phyloP scores from a whole-genome alignment of 1,140 invertebrate species.

The Halyomorpha halys region DNA sequence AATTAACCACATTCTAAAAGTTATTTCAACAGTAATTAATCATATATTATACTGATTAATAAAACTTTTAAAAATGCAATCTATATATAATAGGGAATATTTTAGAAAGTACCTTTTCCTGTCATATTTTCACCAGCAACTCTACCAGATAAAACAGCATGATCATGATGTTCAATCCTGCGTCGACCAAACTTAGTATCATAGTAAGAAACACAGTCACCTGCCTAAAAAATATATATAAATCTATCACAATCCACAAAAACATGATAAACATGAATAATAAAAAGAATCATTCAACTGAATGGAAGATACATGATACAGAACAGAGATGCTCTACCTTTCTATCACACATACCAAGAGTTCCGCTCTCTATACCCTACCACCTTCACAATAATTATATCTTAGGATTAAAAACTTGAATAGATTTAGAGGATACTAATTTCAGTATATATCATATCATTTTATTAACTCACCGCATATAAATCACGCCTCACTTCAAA shows the following conservation, averaged over 20 bases:
- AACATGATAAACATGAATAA: neutral
- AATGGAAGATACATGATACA: too few relatives aligned
- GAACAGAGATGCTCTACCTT: too few relatives aligned
- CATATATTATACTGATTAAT: too few relatives aligned
- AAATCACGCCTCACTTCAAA: slow-evolving; percentile 75
- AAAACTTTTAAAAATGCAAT: too few relatives aligned
- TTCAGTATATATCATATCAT: neutral
- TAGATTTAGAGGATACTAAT: neutral
- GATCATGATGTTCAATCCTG: slow-evolving; percentile 88
- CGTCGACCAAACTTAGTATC: slow-evolving; percentile 67
- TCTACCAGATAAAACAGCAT: slow-evolving; percentile 84
- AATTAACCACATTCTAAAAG: too few relatives aligned
- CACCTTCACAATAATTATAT: too few relatives aligned
- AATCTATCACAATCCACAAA: neutral
- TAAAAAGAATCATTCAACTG: neutral
- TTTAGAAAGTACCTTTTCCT: slow-evolving; percentile 44
- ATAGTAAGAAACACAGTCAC: slow-evolving; percentile 88
- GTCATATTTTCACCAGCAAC: slow-evolving; percentile 95
- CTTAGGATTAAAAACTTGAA: too few relatives aligned
- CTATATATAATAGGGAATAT: too few relatives aligned
- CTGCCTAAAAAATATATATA: slow-evolving; percentile 45
- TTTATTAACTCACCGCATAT: slow-evolving; percentile 47
- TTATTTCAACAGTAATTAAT: too few relatives aligned
- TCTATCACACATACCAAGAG: too few relatives aligned
- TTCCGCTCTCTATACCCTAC: too few relatives aligned